Evolutionary conservation across 2,888 invertebrate species (phyloP), one percentile per base, ranked within the genome.

Genomic region (Torymus texanus): DNA sequence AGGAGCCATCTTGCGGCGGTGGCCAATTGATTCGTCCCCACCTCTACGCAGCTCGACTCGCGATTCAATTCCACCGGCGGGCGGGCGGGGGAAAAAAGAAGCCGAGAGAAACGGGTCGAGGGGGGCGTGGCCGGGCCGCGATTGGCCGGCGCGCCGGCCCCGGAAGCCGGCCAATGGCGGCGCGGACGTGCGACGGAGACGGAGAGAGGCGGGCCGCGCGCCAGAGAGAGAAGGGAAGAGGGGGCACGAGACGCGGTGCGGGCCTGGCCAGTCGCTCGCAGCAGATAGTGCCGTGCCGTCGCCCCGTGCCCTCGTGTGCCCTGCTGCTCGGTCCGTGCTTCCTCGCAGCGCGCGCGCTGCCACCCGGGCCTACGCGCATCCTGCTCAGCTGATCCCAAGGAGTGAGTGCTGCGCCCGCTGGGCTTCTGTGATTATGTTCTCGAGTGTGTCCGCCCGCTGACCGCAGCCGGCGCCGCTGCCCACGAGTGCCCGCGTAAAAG

Each of bases 211-310:
- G 5, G n/a, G 72, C 51, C 66, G 55, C 41, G 12, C 58, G 58
- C n/a, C 24, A 14, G 56, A 68, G 14, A 21, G 18, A 59, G 70
- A 50, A 14, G 24, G 58, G 21, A 8, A 16, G 65, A 65, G 61
- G 41, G 16, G 56, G 55, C 12, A 62, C 51, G 67, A 18, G 59
- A n/a, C 66, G 70, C 41, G 70, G 76, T 16, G 56, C 18, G 72
- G 58, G 72, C 84, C 86, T 61, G 50, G 50, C 21, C 72, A 61
- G 62, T 29, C 12, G 78, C 78, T 85, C 83, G 80, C 81, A 85
- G 84, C 90, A 90, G 90, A 90, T 90, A 90, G 90, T 89, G 87
- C 85, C 88, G 89, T 88, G 90, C 89, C 90, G 90, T 90, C 89
- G 90, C 87, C 88, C 88, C 89, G 88, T 87, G 88, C 75, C 56